Evolutionary conservation across 2,797 vertebrate genomes (phyloP).

Genomic region (Cirrhinus mrigala): DNA sequence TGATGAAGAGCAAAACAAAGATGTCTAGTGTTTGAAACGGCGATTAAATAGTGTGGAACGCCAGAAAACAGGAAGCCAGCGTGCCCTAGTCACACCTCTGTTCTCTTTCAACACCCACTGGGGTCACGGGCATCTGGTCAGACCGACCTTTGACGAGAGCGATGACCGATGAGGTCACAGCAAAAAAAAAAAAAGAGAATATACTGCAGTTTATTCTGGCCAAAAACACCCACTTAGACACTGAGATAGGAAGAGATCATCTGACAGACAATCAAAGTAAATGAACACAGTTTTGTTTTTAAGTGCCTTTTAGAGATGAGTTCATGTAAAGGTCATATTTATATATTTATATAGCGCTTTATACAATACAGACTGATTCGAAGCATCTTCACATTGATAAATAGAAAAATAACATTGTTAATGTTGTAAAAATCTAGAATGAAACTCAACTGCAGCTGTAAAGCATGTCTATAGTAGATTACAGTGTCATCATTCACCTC

Average conservation of each 20-base stretch:
- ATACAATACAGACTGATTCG: not conserved
- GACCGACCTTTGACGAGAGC: slow-evolving; percentile 56
- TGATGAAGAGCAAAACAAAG: slow-evolving; percentile 81
- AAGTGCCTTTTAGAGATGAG: not conserved
- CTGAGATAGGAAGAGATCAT: not conserved
- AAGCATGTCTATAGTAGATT: no score
- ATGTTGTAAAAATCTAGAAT: no score
- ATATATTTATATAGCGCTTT: not conserved
- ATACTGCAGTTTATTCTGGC: not conserved
- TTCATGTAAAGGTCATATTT: not conserved
- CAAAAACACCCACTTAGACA: slow-evolving; percentile 6
- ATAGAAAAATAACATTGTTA: not conserved
- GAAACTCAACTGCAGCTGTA: no score
- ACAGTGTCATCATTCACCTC: no score
- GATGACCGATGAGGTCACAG: slow-evolving; percentile 50
- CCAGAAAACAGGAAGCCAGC: slow-evolving; percentile 74
- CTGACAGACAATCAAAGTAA: not conserved
- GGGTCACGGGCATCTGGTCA: slow-evolving; percentile 42
- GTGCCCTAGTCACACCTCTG: slow-evolving; percentile 72
- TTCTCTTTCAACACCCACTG: slow-evolving; percentile 60
- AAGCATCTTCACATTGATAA: not conserved
- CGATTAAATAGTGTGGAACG: slow-evolving; percentile 72
- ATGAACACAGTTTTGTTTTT: no score
- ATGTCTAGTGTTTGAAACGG: slow-evolving; percentile 77
- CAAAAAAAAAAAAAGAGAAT: not conserved